Base-by-base conservation (phyloP, 2,113 vertebrate genomes). In the Leuciscus idus region DNA sequence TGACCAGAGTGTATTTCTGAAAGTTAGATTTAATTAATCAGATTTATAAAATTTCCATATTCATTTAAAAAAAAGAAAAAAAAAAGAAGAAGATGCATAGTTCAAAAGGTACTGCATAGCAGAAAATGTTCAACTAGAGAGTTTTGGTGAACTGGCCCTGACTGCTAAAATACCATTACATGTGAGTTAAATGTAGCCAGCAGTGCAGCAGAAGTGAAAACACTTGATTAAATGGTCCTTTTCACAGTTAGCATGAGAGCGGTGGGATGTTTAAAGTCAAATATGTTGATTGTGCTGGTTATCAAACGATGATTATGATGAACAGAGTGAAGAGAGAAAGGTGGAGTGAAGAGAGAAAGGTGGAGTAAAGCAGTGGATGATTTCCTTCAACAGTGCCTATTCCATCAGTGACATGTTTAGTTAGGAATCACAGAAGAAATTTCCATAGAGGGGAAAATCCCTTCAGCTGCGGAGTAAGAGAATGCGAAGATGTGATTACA, bases 201-300 rank as follows among this genome's bases (percentile, higher is more conserved):
- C 39, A 72, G 77, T 46, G 36, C 55, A 36, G 19, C 5, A 9
- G 1, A 43, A 2, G 9, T 23, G 4, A 43, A 72, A 48, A 17
- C 55, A 66, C 70, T 88, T 33, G 85, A 85, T 85, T 86, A 83
- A 89, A 72, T 70, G 68, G 84, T 82, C 33, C 36, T 13, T 87
- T 83, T 86, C 68, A 28, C 11, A 66, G 30, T 33, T 68, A 59
- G 43, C 43, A 43, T 43, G 43, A 43, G 43, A 43, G 43, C 43
- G 9, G 43, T 9, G 9, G 13, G 57, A 84, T 23, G 48, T 73
- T 21, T 52, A 59, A 81, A 86, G 57, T 86, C 83, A 85, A 26
- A 21, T 62, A 21, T 59, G n/a, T 87, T 70, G 82, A 50, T 75
- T 15, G 30, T 33, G 68, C 61, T 62, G 26, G 30, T 70, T 89